Base-by-base conservation (phyloP, 2,888 invertebrate genomes). In the Macroteleia sp. region DNA sequence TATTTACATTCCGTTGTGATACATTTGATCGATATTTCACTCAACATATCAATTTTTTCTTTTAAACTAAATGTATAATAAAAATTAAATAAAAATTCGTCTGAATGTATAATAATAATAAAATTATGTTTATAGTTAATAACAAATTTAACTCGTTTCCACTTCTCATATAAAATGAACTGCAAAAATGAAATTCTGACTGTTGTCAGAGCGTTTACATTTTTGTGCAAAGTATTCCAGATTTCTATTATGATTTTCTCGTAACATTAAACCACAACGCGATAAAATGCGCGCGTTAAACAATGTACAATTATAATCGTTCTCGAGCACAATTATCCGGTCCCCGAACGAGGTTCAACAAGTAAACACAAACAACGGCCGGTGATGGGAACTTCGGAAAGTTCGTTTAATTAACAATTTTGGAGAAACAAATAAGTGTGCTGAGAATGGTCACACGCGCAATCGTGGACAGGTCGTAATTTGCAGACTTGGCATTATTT, bases 401-500 rank as follows among this genome's bases (percentile, higher is more conserved):
- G 25, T 46, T 44, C 17, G 12, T 42, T 52, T 17, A 12, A 19
- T 46, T 28, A 41, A 50, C 34, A 48, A 50, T 57, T n/a, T 1
- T 54, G 19, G 44, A 61, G 59, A 70, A 46, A 20, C 56, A 28
- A 48, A 71, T 48, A 56, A 64, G n/a, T 28, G 48, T 39, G 41
- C 46, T 22, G n/a, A 39, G 46, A 56, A 46, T 54, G 8, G 34
- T 52, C 59, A 17, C 22, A 54, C 54, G 62, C 42, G 52, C 54
- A 28, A 30, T 64, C 32, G 17, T 44, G 44, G 20, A 54, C 66
- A 71, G 61, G 42, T 70, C 59, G 56, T 77, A 82, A 81, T 76
- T 80, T 74, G 82, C 83, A 81, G 81, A 85, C 84, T 82, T 76
- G 84, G 48, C 75, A 81, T 77, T 81, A 76, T 76, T 83, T 85